phyloP scores from a whole-genome alignment of 2,797 vertebrate genomes.

The Psittacula derbiana region DNA sequence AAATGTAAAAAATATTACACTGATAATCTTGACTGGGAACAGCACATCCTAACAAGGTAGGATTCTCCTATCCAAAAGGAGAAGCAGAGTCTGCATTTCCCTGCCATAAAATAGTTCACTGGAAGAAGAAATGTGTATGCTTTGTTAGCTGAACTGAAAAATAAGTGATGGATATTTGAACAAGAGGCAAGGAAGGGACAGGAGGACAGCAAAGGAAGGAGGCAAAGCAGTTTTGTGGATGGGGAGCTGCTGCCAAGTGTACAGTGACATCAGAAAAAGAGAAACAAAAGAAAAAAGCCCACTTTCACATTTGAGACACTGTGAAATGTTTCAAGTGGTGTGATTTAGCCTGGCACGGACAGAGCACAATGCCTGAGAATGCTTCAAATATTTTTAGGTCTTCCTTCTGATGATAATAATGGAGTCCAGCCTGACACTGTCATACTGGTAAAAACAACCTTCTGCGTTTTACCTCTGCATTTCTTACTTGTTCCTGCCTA shows the following conservation, averaged over 20 bases:
- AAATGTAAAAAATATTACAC: background rate
- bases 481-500: background rate
- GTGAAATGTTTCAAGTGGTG: background rate
- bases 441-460: background rate
- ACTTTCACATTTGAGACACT: background rate
- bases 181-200: background rate
- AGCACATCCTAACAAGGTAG: background rate
- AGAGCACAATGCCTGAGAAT: background rate
- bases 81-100: background rate
- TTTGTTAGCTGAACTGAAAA: background rate
- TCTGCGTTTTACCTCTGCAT: background rate
- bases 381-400: background rate
- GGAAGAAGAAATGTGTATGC: background rate
- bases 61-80: background rate
- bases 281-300: rapidly evolving
- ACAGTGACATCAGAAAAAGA: background rate
- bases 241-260: background rate
- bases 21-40: background rate
- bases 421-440: background rate
- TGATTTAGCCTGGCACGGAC: background rate
- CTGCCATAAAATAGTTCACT: background rate
- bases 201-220: background rate
- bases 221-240: background rate
- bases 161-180: background rate
- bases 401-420: background rate